Base-by-base conservation (phyloP, 2,113 vertebrate genomes). In the Ochotona princeps region DNA sequence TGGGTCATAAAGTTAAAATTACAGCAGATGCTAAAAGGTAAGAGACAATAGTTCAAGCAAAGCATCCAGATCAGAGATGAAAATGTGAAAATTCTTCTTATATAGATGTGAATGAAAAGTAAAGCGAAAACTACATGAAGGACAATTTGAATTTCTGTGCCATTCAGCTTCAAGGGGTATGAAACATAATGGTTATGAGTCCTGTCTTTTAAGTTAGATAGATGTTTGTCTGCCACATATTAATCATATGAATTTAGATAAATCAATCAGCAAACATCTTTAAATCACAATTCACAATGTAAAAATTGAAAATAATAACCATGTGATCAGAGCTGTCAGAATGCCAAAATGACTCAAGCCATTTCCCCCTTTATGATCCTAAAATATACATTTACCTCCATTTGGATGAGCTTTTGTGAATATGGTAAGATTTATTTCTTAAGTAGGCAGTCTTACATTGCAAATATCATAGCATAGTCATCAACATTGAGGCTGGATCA, bases 1-100 rank as follows among this genome's bases (percentile, higher is more conserved):
- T 66, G 35, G 30, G 23, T 83, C 88, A 94, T 95, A 69, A 93
- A 95, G 85, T 88, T 76, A 87, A 92, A 80, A 72, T 87, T 94
- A 20, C 18, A 57, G 25, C 79, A 94, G 74, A 89, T 91, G 14
- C 47, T 54, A 66, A 65, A 17, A 93, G 81, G 63, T 92, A 82
- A 30, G 76, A 11, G 5, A 20, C n/a, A 83, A 32, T 44, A 47
- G n/a, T 17, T 89, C 35, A 86, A 95, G 25, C 35, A 76, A 88
- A 23, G 2, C 14, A 76, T 75, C n/a, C 21, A 30, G 26, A 88
- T 90, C 65, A 83, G 14, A 57, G 57, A 82, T 35, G 87, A 32
- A 93, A 86, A 91, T 73, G 79, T 93, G 51, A n/a, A 87, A 63
- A 20, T 86, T 60, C 83, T 73, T 49, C 80, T 8, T 49, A 81